Evolutionary conservation across 2,113 vertebrate genomes (phyloP).

Genomic region (Indicator indicator): DNA sequence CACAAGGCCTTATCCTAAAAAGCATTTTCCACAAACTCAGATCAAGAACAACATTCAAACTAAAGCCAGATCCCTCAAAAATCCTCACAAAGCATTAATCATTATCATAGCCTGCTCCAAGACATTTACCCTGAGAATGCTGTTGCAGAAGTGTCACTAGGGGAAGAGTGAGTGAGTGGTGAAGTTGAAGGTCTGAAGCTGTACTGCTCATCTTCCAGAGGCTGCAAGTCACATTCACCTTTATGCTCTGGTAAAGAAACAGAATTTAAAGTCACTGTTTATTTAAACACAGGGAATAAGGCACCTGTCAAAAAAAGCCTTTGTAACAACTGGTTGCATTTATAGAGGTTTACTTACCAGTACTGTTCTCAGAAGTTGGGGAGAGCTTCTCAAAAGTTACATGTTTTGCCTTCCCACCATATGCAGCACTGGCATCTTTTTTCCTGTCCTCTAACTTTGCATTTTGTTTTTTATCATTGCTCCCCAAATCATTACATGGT

Average conservation of each 20-base stretch:
- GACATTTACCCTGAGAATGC: constrained; percentile 70
- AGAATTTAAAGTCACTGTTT: not conserved
- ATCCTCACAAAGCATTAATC: not conserved
- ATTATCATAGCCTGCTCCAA: not conserved
- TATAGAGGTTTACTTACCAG: constrained; percentile 72
- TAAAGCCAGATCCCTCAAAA: not conserved
- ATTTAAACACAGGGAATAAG: not conserved
- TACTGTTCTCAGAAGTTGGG: not conserved
- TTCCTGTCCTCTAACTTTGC: not conserved
- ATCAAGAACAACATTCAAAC: not conserved
- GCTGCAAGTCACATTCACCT: constrained; percentile 35
- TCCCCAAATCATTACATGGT: not conserved
- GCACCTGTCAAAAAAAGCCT: not conserved
- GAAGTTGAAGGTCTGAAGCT: constrained; percentile 91
- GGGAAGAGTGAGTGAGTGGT: constrained; percentile 94
- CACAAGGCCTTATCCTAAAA: not conserved
- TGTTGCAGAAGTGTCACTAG: constrained; percentile 85
- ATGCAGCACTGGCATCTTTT: not conserved
- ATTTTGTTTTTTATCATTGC: not conserved
- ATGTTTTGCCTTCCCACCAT: constrained; percentile 56
- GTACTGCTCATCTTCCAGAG: constrained; percentile 77
- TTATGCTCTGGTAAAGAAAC: constrained; percentile 57
- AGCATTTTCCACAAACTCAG: not conserved
- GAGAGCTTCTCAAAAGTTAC: constrained; percentile 66
- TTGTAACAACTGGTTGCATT: not conserved